Evolutionary conservation across 2,113 vertebrate genomes (phyloP), one percentile per base, ranked within the genome.

Genomic region (Larimichthys polyactis): DNA sequence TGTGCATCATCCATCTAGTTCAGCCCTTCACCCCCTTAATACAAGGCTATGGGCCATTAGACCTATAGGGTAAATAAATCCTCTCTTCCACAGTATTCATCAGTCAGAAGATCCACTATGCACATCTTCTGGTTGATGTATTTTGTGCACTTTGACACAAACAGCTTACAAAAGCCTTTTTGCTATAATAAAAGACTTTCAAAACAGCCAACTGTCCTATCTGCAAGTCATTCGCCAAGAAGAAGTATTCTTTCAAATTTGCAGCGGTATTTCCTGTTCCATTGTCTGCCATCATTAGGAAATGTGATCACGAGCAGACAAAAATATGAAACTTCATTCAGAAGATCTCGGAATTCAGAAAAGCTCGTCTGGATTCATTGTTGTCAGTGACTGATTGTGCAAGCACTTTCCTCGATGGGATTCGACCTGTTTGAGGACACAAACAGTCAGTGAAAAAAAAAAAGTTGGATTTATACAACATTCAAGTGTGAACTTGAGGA

Each of bases 51-150:
- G 27, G 14, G 27, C 29, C 71, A 84, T 78, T 48, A 79, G 57
- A 22, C 12, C n/a, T 57, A 79, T 19, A 40, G 62, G 27, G 36
- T 75, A 46, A 85, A 88, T 60, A 74, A 81, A 84, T 70, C 81
- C 43, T n/a, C 17, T 59, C 52, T 68, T 5, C 58, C n/a, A 36
- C 2, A 62, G 36, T 32, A 43, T 5, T 22, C 63, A 67, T 48
- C 20, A 44, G 16, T 15, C 11, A 71, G 43, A 65, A 20, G 51
- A 75, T 64, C 15, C 62, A 52, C 2, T 60, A 8, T 43, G 49
- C 6, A 57, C 48, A 57, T 14, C 6, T 20, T 44, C 16, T 59
- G 4, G 51, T 27, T 76, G 46, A 75, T 9, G 9, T 36, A 40
- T 14, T 16, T 20, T 22, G 62, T 67, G 20, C 17, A 54, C 24